Evolutionary conservation across 2,888 invertebrate genomes (phyloP), one percentile per base, ranked within the genome.

Genomic region (Melipona bicolor): DNA sequence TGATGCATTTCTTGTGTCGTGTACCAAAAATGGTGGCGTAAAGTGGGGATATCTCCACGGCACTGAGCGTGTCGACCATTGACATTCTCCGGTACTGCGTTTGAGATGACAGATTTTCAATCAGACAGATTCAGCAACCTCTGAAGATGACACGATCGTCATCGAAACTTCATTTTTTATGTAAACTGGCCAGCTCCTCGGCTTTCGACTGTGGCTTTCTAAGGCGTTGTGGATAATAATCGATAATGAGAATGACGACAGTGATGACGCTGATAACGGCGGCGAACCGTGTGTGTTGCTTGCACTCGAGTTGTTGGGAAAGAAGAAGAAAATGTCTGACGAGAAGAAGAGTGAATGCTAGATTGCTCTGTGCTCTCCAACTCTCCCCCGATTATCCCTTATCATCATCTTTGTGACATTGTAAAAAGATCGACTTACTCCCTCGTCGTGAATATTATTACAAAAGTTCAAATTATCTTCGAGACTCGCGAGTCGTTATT

Each of bases 241-340:
- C 75, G 85, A 84, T 61, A 77, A 84, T 79, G 61, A 70, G 77
- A 84, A 74, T 71, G 77, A 80, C 68, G 84, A 70, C 72, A 77
- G 50, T 67, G 84, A 50, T 62, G 50, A 79, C 67, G 74, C 74
- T 72, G 68, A 70, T 77, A 77, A 83, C 80, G 56, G 54, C 65
- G 67, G 70, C 61, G 71, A 43, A 81, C 61, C 74, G 77, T 72
- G 84, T 49, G 84, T 65, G 65, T 79, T 62, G 84, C 84, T 84
- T 85, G 84, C 84, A 80, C 67, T 77, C 59, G 77, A 62, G 62
- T 77, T 74, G 43, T 43, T 9, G 73, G 72, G 64, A 77, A 71
- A 80, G 65, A 73, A 62, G 70, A 81, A 81, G 64, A 61, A 84
- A 84, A 83, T 84, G 72, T 75, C 84, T 84, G 73, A 83, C 79